Percentiles rank a stretch among this genome's conserved stretches.
Evolutionary conservation across 30 jellyfish, hydroid and myxozoan species (phyloP).

Genomic region (Hydra vulgaris): DNA sequence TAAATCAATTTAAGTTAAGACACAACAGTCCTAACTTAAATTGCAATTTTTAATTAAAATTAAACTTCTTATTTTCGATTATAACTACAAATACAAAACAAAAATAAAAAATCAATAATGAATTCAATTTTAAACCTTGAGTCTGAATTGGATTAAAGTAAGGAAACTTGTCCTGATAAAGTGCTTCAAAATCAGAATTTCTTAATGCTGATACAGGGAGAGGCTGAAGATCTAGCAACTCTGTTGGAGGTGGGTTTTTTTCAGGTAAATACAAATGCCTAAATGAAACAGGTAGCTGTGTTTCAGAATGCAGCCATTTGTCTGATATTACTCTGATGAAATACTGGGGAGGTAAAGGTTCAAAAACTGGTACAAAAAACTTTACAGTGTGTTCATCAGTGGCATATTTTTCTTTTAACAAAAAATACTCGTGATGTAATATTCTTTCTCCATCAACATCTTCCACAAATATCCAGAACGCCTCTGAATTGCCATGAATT

Average conservation of each 20-base stretch:
- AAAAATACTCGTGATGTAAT: conserved; percentile 91
- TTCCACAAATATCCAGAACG: conserved; percentile 96
- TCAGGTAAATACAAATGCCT: conserved; percentile 88
- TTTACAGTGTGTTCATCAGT: conserved; percentile 91
- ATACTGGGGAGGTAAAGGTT: conserved; percentile 97
- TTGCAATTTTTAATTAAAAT: not conserved
- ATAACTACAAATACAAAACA: no score
- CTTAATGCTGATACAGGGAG: conserved; percentile 93
- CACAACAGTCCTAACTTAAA: not conserved
- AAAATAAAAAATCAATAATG: no score
- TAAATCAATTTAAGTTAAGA: not conserved
- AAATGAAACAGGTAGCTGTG: conserved; percentile 92
- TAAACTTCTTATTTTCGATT: not conserved
- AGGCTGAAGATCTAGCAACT: conserved; percentile 88
- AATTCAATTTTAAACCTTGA: conserved; percentile 92
- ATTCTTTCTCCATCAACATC: conserved; percentile 97
- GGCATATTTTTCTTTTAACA: conserved; percentile 83
- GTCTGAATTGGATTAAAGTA: conserved; percentile 97
- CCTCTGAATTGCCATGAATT: conserved; percentile 97
- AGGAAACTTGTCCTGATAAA: conserved; percentile 73
- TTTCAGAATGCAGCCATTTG: conserved; percentile 95
- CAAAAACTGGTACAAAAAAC: conserved; percentile 95
- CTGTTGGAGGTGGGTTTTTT: conserved; percentile 98
- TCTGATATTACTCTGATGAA: conserved; percentile 93
- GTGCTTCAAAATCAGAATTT: conserved; percentile 76